These are phyloP conservation scores for Amiota mariae DNA, from an alignment of 2,888 invertebrate species.

Conservation along the genomic window DNA sequence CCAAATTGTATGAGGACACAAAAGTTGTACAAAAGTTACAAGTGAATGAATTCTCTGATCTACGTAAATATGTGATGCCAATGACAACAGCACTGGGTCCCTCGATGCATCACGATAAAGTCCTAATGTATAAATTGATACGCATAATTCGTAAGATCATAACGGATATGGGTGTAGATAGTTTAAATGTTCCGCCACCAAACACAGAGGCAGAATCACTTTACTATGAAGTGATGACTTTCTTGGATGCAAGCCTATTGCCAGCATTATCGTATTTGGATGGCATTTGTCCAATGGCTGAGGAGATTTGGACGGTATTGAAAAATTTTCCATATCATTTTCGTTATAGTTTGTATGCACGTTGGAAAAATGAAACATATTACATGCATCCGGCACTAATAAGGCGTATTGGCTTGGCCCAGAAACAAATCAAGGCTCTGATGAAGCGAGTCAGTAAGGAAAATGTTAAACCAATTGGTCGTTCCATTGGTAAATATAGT, in stretches of 20 bases:
- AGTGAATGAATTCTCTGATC: constrained; percentile 81
- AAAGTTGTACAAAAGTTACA: constrained; percentile 64
- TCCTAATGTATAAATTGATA: constrained; percentile 90
- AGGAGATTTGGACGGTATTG: constrained; percentile 94
- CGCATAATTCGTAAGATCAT: constrained; percentile 74
- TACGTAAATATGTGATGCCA: constrained; percentile 86
- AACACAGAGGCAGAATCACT: constrained; percentile 75
- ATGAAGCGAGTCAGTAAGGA: constrained; percentile 99
- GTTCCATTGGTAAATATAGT: constrained; percentile 96
- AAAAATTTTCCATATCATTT: constrained; percentile 90
- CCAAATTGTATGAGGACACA: constrained; percentile 74
- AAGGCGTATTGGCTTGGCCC: constrained; percentile 87
- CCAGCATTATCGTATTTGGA: constrained; percentile 94
- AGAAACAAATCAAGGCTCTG: constrained; percentile 94
- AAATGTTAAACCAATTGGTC: constrained; percentile 96
- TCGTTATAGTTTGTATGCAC: constrained; percentile 88
- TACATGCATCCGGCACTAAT: constrained; percentile 88
- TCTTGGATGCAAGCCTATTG: constrained; percentile 90
- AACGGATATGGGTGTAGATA: constrained; percentile 72
- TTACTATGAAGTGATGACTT: constrained; percentile 87
- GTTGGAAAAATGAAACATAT: constrained; percentile 96
- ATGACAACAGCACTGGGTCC: constrained; percentile 91
- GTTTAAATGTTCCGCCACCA: constrained; percentile 65
- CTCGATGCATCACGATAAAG: constrained; percentile 88
- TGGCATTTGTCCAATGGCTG: constrained; percentile 95